A percentile compares a stretch with the other conserved stretches of the same genome.
Conservation (phyloP, 2,888 invertebrate species). For the Sphaerophoria rueppellii region DNA sequence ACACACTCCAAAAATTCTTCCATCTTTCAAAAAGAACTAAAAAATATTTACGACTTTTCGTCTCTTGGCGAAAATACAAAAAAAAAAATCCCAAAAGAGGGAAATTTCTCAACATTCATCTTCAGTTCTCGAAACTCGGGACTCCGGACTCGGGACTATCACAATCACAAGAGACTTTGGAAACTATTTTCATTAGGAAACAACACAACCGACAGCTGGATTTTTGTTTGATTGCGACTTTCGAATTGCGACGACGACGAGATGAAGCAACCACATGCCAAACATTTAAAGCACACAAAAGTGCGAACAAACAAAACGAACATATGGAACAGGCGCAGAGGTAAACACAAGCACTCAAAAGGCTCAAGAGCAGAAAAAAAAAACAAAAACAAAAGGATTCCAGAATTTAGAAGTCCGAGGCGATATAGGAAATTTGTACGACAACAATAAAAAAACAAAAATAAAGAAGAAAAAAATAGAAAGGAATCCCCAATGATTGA, state of each 20-base stretch:
- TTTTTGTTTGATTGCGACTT: constrained; percentile 42
- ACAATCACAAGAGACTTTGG: neutral
- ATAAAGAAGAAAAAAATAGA: neutral
- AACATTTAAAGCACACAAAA: constrained; percentile 38
- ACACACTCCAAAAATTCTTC: constrained; percentile 51
- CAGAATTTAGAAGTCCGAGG: constrained; percentile 37
- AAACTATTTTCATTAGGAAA: constrained; percentile 71
- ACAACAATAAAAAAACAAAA: constrained; percentile 6
- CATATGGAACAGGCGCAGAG: constrained; percentile 41
- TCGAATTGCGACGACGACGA: neutral
- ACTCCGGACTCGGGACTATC: too few relatives aligned
- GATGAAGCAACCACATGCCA: constrained; percentile 60
- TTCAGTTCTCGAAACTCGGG: neutral
- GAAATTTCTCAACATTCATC: constrained; percentile 24
- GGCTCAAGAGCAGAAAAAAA: neutral
- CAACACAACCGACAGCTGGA: constrained; percentile 57
- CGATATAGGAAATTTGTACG: constrained; percentile 27
- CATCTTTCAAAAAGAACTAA: constrained; percentile 46
- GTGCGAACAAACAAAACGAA: constrained; percentile 67
- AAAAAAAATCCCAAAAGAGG: neutral
- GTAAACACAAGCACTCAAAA: constrained; percentile 17
- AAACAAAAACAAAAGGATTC: constrained; percentile 9
- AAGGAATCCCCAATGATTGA: constrained; percentile 19
- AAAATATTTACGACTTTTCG: constrained; percentile 62
- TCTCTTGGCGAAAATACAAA: neutral